Base-by-base conservation (phyloP, 2,113 vertebrate genomes). In the Semnornis frantzii region DNA sequence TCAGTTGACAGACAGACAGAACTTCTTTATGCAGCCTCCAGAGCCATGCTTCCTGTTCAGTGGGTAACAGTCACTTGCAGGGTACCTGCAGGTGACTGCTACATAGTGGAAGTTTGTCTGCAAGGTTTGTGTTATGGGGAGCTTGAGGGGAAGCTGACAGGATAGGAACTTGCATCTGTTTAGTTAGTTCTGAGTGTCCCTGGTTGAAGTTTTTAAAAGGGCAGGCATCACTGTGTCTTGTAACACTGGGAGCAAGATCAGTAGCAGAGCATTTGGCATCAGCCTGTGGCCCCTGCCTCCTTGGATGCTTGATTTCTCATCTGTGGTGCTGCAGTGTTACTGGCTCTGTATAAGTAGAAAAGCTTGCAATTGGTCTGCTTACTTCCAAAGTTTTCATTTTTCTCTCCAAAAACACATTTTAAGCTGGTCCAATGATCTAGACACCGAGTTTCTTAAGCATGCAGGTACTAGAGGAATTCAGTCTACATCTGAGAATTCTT, bases 301-400 rank as follows among this genome's bases (percentile, higher is more conserved):
- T 96, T 94, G 94, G 90, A 78, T 96, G 95, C 90, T 90, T 81
- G 93, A 94, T 97, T 97, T 97, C 94, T 97, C 95, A 95, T 90
- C 62, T 27, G 65, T 55, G 72, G 33, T 62, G 72, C 91, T 91
- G 87, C 73, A 83, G 33, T 62, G 60, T 30, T 87, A 78, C 4
- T 69, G 20, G 28, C 68, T 82, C 69, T 92, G 12, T 83, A 7
- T 46, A 63, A 94, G 75, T 25, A 12, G 18, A 71, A n/a, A 34
- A 78, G 64, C 20, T 83, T 81, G 59, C 11, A 30, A 37, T 34
- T 91, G 64, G 15, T 57, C n/a, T 64, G 57, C 11, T 77, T 79
- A 55, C 3, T 89, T 73, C 4, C 54, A 42, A 86, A 70, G 55
- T 42, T 79, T 74, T 3, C 63, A 15, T 34, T 82, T 87, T 68